These are phyloP conservation scores for Monochamus saltuarius DNA, from an alignment of 1,140 invertebrate genomes.

Conservation along the genomic window DNA sequence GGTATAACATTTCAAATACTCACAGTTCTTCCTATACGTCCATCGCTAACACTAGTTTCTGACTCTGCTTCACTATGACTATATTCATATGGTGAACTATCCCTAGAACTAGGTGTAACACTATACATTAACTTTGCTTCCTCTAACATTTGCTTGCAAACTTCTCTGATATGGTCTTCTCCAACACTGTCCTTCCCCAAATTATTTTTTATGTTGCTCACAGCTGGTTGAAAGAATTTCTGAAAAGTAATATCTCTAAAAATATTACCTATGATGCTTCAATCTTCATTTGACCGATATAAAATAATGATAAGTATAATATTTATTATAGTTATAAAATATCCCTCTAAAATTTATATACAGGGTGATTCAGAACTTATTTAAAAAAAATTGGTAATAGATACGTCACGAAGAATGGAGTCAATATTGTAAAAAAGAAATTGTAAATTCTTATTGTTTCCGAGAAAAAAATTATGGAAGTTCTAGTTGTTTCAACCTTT, in stretches of 20 bases:
- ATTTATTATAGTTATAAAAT: too few relatives aligned
- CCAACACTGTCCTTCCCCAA: constrained; percentile 71
- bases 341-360: too few relatives aligned
- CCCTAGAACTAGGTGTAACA: constrained; percentile 42
- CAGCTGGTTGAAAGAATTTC: constrained; percentile 76
- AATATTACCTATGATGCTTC: constrained; percentile 15
- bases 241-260: constrained; percentile 49
- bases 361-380: too few relatives aligned
- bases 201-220: constrained; percentile 76
- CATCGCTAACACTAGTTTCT: constrained; percentile 35
- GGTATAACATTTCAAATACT: constrained; percentile 3
- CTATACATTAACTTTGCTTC: constrained; percentile 73
- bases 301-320: too few relatives aligned
- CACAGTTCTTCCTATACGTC: constrained; percentile 30
- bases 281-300: too few relatives aligned
- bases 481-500: too few relatives aligned
- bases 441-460: too few relatives aligned
- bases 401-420: too few relatives aligned
- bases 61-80: constrained; percentile 54
- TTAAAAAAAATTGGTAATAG: too few relatives aligned
- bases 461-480: too few relatives aligned
- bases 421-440: too few relatives aligned
- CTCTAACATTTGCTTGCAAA: constrained; percentile 76
- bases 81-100: constrained; percentile 55
- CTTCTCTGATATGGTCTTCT: constrained; percentile 72